Evolutionary conservation across 2,797 vertebrate species (phyloP).

Genomic region (Tarsius wallacei): DNA sequence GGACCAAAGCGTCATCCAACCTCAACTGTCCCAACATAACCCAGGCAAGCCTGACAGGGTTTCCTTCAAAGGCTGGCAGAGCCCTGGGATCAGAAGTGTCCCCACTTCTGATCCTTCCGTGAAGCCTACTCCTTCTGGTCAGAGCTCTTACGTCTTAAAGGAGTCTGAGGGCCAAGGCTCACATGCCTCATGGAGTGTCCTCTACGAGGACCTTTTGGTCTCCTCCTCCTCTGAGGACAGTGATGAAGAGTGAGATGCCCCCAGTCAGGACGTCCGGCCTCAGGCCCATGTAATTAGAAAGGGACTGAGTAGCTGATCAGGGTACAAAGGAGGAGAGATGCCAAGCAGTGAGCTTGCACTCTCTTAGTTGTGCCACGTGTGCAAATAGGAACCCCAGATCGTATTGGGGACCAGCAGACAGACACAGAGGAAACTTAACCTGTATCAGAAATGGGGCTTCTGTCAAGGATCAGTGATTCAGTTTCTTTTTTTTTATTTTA

Average conservation of each 20-base stretch:
- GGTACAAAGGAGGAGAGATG: neutral
- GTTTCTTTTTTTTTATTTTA: no score
- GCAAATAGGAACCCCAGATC: no score
- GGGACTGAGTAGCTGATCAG: neutral
- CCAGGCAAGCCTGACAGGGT: no score
- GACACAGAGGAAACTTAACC: no score
- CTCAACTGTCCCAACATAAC: neutral
- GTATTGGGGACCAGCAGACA: fast-evolving
- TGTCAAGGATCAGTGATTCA: no score
- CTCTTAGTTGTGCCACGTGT: no score
- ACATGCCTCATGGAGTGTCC: neutral
- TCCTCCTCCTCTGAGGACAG: neutral
- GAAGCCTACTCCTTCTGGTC: neutral
- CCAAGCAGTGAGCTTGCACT: no score
- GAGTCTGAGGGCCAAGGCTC: fast-evolving
- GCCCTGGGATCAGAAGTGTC: neutral
- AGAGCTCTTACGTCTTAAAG: fast-evolving
- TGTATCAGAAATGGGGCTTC: neutral
- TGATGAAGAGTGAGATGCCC: neutral
- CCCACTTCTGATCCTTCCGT: fast-evolving
- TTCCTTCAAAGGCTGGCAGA: fast-evolving
- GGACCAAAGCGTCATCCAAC: neutral
- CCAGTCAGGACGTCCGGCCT: no score
- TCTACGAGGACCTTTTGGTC: neutral
- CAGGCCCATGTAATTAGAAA: fast-evolving